phyloP scores from a whole-genome alignment of 2,888 invertebrate species.

The Villa cingulata region DNA sequence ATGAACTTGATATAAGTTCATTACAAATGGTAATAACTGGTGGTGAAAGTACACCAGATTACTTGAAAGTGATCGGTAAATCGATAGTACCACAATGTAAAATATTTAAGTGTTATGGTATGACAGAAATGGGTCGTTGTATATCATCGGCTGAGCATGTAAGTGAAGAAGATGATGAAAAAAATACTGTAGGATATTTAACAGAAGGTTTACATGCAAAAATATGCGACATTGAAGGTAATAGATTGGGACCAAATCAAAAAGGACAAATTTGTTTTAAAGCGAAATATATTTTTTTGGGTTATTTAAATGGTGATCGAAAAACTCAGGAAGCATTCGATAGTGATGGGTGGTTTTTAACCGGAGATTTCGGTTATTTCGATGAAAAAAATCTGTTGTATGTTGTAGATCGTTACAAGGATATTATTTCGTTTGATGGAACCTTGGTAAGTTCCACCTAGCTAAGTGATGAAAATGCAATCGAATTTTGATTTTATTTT shows the following conservation, averaged over 20 bases:
- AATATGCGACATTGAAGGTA: constrained; percentile 7
- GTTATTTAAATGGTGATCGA: constrained; percentile 3
- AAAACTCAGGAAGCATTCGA: neutral
- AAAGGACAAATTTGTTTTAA: constrained; percentile 8
- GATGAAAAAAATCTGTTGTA: neutral
- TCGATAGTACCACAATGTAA: neutral
- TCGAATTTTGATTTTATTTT: neutral
- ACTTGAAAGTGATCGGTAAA: neutral
- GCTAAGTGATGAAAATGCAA: neutral
- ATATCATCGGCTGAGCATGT: neutral
- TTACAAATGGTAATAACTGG: neutral
- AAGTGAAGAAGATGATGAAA: neutral
- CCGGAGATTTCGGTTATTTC: constrained; percentile 3
- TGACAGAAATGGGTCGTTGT: constrained; percentile 7
- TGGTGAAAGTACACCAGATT: neutral
- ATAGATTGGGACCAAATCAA: neutral
- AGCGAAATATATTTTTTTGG: neutral
- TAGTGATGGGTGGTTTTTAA: neutral
- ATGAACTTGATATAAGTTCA: neutral
- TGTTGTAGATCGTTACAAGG: neutral
- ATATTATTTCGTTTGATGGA: neutral
- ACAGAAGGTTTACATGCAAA: neutral
- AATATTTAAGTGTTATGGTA: constrained; percentile 5
- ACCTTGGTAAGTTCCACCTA: neutral
- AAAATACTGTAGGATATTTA: neutral